Evolutionary conservation across 2,797 vertebrate genomes (phyloP), one percentile per base, ranked within the genome.

Genomic region (Ctenochaetus hawaiiensis): DNA sequence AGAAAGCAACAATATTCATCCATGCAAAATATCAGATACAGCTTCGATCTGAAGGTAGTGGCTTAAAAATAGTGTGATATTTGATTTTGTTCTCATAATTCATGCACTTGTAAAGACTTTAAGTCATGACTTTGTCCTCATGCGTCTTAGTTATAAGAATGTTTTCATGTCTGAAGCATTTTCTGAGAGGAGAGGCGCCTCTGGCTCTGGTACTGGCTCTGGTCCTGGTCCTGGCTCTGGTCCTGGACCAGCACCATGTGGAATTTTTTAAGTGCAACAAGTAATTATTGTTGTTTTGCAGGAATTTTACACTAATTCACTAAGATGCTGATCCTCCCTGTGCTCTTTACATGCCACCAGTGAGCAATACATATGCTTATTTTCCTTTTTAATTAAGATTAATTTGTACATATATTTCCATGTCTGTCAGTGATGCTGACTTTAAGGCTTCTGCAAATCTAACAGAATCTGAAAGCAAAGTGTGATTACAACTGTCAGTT

Each of bases 211-310:
- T 72, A 66, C 74, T 71, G 58, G 76, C 30, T 34, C 30, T 34
- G 30, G 30, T 34, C 30, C 30, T 34, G 30, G 30, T 6, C 30
- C 30, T 34, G 30, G 86, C 80, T 83, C 65, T 1, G 22, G 59
- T 75, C 70, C 74, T 71, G 58, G 76, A 74, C 11, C 16, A 75
- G 76, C 79, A 56, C 54, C 59, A 68, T 63, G 72, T 61, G n/a
- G 59, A 59, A 62, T 79, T 73, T 77, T 81, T 76, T 67, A 53
- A 47, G 60, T 30, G 53, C 67, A 78, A 60, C 23, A 49, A 87
- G 81, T 87, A 78, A 83, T 79, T 68, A 62, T 53, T 52, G 68
- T 77, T 78, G 80, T 85, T 68, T 20, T 79, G 69, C 41, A 82
- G 26, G 75, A 48, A 72, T 78, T 85, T 78, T 48, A 52, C 63